Conservation (phyloP, 2,797 vertebrate genomes). For the Ceryle rudis region DNA sequence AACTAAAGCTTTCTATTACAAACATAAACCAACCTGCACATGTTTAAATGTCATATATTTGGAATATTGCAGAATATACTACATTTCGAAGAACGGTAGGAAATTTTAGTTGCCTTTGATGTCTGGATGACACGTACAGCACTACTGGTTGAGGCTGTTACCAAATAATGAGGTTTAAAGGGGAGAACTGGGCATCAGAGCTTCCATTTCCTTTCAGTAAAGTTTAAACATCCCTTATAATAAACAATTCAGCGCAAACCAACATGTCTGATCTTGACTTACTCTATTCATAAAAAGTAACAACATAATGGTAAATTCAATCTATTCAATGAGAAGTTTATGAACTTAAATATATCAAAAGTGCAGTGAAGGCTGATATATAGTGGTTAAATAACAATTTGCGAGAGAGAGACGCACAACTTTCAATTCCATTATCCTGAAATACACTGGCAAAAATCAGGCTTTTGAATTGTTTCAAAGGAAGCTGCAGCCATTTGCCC, state of each 20-base stretch:
- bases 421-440: neutral
- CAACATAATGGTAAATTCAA: constrained; percentile 46
- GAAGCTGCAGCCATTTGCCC: neutral
- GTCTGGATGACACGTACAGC: neutral
- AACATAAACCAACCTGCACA: neutral
- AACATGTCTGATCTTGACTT: constrained; percentile 35
- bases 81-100: neutral
- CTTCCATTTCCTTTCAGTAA: constrained; percentile 13
- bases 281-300: constrained; percentile 60
- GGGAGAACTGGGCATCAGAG: neutral
- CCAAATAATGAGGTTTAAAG: neutral
- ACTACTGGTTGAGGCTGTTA: neutral
- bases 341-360: constrained; percentile 52
- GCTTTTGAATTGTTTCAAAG: neutral
- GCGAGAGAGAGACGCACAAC: constrained; percentile 17
- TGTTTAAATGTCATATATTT: neutral
- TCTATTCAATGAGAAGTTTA: constrained; percentile 48
- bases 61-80: neutral
- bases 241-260: constrained; percentile 35
- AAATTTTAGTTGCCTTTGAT: neutral
- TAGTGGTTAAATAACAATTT: constrained; percentile 51
- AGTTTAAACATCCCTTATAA: constrained; percentile 43
- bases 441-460: neutral
- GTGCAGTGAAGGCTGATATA: constrained; percentile 55
- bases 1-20: neutral